These are phyloP conservation scores for Euschistus heros DNA, from an alignment of 1,140 invertebrate species.

Conservation along the genomic window DNA sequence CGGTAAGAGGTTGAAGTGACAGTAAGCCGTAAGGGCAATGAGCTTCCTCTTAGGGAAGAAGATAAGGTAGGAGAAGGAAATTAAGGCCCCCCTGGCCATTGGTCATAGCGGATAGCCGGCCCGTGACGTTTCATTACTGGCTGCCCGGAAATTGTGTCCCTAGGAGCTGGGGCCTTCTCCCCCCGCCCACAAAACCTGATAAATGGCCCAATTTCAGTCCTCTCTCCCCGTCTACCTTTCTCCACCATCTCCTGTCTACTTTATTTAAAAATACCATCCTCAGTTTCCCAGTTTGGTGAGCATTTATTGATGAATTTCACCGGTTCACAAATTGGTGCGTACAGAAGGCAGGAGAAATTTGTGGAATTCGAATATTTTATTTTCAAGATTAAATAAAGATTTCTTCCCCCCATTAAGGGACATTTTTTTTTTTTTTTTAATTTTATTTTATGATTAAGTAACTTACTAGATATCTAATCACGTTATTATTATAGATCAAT, in stretches of 20 bases:
- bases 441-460: too few relatives aligned
- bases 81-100: constrained; percentile 11
- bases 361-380: neutral
- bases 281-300: neutral
- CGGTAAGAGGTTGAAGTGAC: too few relatives aligned
- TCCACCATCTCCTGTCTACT: neutral
- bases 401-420: too few relatives aligned
- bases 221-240: neutral
- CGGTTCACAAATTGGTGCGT: neutral
- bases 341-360: neutral
- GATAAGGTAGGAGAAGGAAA: constrained; percentile 14
- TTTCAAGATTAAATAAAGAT: neutral
- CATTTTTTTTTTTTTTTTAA: too few relatives aligned
- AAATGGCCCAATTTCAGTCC: constrained; percentile 13
- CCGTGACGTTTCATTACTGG: constrained; percentile 14
- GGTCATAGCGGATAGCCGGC: constrained; percentile 12
- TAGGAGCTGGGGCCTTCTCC: neutral
- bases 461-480: too few relatives aligned
- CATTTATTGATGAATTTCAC: neutral
- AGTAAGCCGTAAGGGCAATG: too few relatives aligned
- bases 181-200: constrained; percentile 14
- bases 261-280: constrained; percentile 3
- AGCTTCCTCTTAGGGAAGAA: neutral
- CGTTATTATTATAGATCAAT: too few relatives aligned
- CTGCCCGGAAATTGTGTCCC: constrained; percentile 13